Conservation (phyloP, 2,888 invertebrate species). For the Cancer borealis region DNA sequence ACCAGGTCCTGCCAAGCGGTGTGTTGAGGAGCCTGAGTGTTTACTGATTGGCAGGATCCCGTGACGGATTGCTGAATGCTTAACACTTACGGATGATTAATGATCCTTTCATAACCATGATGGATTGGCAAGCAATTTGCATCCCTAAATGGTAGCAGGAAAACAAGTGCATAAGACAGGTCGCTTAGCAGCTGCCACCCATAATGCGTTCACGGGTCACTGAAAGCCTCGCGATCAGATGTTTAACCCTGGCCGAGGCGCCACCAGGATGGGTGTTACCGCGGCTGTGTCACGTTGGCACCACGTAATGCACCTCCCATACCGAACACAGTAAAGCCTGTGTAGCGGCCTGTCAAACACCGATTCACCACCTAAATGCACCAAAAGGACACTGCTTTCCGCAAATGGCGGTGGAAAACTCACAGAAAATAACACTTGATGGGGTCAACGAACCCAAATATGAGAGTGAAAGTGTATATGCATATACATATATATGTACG, state of each 20-base stretch:
- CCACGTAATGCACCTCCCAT: not conserved
- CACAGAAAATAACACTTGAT: not conserved
- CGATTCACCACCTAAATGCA: not conserved
- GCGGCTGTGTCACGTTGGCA: not conserved
- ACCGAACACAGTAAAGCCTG: not conserved
- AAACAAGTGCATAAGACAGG: slow-evolving; percentile 41
- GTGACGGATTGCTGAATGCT: slow-evolving; percentile 55
- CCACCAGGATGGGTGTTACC: not conserved
- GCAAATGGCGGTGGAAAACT: not conserved
- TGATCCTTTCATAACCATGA: slow-evolving; percentile 57
- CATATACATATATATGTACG: not conserved
- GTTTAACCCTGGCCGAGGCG: not conserved
- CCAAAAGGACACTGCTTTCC: not conserved
- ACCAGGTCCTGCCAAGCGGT: not conserved
- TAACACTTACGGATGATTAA: slow-evolving; percentile 51
- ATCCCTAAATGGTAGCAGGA: slow-evolving; percentile 44
- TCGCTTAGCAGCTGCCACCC: not conserved
- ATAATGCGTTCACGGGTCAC: not conserved
- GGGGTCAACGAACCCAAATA: not conserved
- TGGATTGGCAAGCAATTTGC: slow-evolving; percentile 51
- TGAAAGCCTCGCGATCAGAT: not conserved
- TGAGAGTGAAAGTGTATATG: not conserved
- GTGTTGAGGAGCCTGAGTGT: slow-evolving; percentile 38
- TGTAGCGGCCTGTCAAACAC: not conserved
- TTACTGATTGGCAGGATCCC: slow-evolving; percentile 40